Evolutionary conservation across 2,113 vertebrate species (phyloP).

Genomic region (Hypocryptadius cinnamomeus): DNA sequence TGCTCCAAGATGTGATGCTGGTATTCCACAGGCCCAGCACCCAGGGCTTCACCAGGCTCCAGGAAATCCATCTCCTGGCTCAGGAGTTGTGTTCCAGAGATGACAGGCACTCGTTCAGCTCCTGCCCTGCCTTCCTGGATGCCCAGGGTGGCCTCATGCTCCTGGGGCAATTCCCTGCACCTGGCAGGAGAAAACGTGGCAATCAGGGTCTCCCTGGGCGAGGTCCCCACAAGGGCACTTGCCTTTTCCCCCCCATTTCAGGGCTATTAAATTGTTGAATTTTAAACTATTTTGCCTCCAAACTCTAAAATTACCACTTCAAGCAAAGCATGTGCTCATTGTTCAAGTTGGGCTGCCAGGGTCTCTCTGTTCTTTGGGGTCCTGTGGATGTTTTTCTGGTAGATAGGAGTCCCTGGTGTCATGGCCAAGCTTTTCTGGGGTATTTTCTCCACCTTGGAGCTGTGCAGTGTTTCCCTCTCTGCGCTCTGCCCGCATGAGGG

Average conservation of each 20-base stretch:
- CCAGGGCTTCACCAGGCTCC: background rate
- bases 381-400: background rate
- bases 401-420: background rate
- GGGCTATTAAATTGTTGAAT: background rate
- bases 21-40: background rate
- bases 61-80: background rate
- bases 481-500: rapidly evolving
- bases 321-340: rapidly evolving
- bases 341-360: background rate
- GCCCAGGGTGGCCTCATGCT: background rate
- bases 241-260: background rate
- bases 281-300: background rate
- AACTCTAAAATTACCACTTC: background rate
- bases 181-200: rapidly evolving
- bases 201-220: rapidly evolving
- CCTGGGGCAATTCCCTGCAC: background rate
- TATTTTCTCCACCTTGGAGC: background rate
- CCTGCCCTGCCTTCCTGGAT: background rate
- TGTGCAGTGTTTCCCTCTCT: background rate
- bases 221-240: background rate
- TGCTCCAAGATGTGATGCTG: background rate
- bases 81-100: background rate
- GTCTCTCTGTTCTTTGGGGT: background rate
- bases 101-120: rapidly evolving
- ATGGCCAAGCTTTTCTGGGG: background rate